Percentiles rank a stretch among this genome's conserved stretches.
These are phyloP conservation scores for Oophaga sylvatica DNA, from an alignment of 2,797 vertebrate genomes.

Conservation along the genomic window DNA sequence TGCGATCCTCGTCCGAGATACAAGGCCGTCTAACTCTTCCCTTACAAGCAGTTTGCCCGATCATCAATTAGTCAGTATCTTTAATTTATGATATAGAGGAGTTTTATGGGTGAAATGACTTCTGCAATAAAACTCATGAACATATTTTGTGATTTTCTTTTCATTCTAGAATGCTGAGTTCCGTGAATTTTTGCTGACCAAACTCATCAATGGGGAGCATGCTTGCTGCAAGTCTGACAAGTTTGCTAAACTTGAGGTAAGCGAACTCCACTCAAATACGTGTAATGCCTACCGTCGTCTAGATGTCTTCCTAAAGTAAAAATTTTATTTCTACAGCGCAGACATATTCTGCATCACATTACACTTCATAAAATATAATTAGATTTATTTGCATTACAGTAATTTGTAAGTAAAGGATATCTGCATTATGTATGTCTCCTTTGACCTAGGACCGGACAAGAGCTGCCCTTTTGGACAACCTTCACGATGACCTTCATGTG, in stretches of 20 bases:
- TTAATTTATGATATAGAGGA: background rate
- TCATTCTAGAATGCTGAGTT: conserved; percentile 86
- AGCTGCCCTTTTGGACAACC: conserved; percentile 92
- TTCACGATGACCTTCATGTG: conserved; percentile 91
- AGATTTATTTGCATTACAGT: background rate
- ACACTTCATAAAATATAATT: background rate
- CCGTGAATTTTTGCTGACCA: conserved; percentile 93
- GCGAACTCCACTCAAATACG: background rate
- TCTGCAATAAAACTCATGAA: background rate
- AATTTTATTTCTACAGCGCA: too few relatives aligned
- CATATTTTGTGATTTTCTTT: background rate
- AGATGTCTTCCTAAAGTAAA: too few relatives aligned
- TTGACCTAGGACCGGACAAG: conserved; percentile 85
- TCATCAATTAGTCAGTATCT: background rate
- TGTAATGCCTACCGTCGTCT: background rate
- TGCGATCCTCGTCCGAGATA: too few relatives aligned
- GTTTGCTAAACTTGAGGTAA: conserved; percentile 97
- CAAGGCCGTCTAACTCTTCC: too few relatives aligned
- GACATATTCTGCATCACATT: too few relatives aligned
- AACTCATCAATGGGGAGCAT: conserved; percentile 95
- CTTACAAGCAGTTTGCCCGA: too few relatives aligned
- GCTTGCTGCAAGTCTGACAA: conserved; percentile 98
- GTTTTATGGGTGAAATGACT: background rate
- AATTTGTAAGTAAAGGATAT: background rate
- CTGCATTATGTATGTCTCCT: background rate